A percentile compares a stretch with the other conserved stretches of the same genome.
phyloP scores from a whole-genome alignment of 2,113 vertebrate species.

The Ceyx melanurus region DNA sequence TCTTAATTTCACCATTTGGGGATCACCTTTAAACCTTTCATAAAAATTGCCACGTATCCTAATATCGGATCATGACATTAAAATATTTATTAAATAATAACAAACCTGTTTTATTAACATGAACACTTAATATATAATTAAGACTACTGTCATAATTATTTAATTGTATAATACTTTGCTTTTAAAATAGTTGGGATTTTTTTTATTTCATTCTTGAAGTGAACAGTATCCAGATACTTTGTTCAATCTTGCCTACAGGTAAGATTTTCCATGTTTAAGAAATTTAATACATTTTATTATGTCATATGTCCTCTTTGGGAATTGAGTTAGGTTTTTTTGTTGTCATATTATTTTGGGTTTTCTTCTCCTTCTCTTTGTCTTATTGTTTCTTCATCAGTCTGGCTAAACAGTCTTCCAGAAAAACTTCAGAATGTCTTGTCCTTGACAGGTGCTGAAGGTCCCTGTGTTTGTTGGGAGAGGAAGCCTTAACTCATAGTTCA shows the following conservation, averaged over 20 bases:
- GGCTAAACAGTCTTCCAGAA: not conserved
- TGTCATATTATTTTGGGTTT: not conserved
- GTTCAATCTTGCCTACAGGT: fast-evolving
- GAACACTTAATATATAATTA: not conserved
- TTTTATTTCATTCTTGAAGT: not conserved
- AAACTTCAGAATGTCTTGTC: not conserved
- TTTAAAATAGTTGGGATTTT: not conserved
- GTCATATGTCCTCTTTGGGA: fast-evolving
- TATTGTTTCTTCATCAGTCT: not conserved
- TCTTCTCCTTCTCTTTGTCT: not conserved
- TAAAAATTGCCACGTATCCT: too few relatives aligned
- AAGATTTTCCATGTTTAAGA: not conserved
- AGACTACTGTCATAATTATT: not conserved
- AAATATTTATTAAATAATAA: too few relatives aligned
- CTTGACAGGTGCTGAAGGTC: not conserved
- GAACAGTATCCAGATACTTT: not conserved
- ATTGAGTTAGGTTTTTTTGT: not conserved
- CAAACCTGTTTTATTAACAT: not conserved
- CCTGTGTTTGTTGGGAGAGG: not conserved
- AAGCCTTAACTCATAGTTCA: not conserved
- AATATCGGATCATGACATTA: too few relatives aligned
- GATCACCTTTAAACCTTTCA: too few relatives aligned
- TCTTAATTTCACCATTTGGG: too few relatives aligned
- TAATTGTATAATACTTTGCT: not conserved
- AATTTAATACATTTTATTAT: not conserved